Evolutionary conservation across 92 coral and sea anemone genomes (phyloP).

Genomic region (Parazoanthus atlanticus): DNA sequence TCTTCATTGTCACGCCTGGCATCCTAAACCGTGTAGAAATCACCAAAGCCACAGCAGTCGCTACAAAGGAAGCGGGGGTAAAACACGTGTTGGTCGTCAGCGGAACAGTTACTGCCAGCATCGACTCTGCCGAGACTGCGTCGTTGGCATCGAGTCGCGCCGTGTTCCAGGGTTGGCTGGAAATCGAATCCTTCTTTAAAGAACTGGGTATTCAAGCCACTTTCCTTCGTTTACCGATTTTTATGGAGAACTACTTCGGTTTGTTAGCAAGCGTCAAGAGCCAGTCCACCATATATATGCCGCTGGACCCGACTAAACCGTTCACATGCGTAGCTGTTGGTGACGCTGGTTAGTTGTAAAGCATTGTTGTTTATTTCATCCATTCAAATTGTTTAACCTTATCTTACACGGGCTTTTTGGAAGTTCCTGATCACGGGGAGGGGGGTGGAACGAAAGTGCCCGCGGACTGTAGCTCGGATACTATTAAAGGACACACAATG

Average conservation of each 20-base stretch:
- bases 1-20: constrained; percentile 73
- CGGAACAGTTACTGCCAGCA: constrained; percentile 23
- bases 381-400: too few species aligned
- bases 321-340: constrained; percentile 64
- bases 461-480: too few species aligned
- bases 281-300: constrained; percentile 55
- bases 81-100: constrained; percentile 65
- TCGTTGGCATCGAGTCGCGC: not conserved
- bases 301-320: constrained; percentile 65
- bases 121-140: constrained; percentile 23
- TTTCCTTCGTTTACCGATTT: constrained; percentile 68
- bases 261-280: constrained; percentile 45
- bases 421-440: too few species aligned
- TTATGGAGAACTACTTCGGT: constrained; percentile 70
- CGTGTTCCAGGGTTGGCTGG: not conserved
- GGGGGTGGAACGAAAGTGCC: too few species aligned
- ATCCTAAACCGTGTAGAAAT: constrained; percentile 55
- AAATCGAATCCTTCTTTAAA: constrained; percentile 56
- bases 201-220: constrained; percentile 57
- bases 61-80: constrained; percentile 67
- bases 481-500: too few species aligned
- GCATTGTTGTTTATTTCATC: not conserved
- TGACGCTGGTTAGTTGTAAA: constrained; percentile 56
- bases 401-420: too few species aligned
- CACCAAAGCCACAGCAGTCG: constrained; percentile 65